A percentile compares a stretch with the other conserved stretches of the same genome.
These are phyloP conservation scores for Drosophila mettleri DNA, from an alignment of 2,888 invertebrate genomes.

Conservation along the genomic window DNA sequence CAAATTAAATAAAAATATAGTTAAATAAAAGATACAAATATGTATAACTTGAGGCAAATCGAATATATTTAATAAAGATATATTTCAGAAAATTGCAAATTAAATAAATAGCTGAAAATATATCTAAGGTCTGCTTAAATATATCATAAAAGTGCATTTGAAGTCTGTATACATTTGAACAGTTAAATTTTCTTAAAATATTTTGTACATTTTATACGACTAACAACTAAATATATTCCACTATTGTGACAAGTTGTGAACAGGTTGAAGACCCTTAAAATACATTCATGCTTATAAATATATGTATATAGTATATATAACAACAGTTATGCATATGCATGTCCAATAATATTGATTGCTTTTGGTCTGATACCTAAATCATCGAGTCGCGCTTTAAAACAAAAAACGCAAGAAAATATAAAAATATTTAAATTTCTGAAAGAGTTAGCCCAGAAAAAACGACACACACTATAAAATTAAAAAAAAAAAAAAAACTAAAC, in stretches of 20 bases:
- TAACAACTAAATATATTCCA: background rate
- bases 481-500: constrained; percentile 47
- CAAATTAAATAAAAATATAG: too few species aligned
- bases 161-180: too few species aligned
- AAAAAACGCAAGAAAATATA: constrained; percentile 12
- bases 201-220: too few species aligned
- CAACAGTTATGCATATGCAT: constrained; percentile 50
- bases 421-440: constrained; percentile 59
- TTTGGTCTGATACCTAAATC: constrained; percentile 42
- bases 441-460: constrained; percentile 30
- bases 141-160: too few species aligned
- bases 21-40: too few species aligned
- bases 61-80: too few species aligned
- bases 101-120: too few species aligned
- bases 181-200: too few species aligned
- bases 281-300: background rate
- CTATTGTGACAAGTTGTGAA: constrained; percentile 14
- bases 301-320: background rate
- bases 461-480: constrained; percentile 60
- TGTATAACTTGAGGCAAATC: too few species aligned
- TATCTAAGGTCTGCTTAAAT: too few species aligned
- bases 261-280: constrained; percentile 17
- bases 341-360: constrained; percentile 41
- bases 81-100: too few species aligned
- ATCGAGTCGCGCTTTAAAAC: constrained; percentile 54